Evolutionary conservation across 2,113 vertebrate species (phyloP).

Genomic region (Periophthalmus modestus): DNA sequence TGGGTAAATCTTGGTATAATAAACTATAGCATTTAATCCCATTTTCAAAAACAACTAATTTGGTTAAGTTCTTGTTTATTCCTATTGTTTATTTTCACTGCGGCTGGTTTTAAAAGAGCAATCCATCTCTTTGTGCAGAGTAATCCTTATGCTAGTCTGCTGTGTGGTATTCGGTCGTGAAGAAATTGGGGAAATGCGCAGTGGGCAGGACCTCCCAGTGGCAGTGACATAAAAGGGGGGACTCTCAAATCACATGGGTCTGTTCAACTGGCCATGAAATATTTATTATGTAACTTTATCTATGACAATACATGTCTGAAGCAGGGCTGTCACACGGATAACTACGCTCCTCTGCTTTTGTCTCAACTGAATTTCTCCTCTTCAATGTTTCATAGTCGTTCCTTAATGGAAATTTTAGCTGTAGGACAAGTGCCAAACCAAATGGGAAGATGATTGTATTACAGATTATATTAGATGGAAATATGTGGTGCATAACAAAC

Average conservation of each 20-base stretch:
- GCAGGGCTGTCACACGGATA: conserved; percentile 29
- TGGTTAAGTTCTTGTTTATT: no score
- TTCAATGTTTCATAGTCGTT: conserved; percentile 3
- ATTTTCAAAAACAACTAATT: no score
- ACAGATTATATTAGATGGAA: background rate
- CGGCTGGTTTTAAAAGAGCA: no score
- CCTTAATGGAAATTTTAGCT: conserved; percentile 8
- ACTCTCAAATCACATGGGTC: conserved; percentile 47
- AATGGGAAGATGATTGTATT: background rate
- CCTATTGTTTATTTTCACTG: no score
- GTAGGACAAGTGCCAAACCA: background rate
- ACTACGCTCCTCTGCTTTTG: conserved; percentile 1
- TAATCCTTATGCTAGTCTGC: conserved; percentile 14
- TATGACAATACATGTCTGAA: conserved; percentile 54
- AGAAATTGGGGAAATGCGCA: conserved; percentile 26
- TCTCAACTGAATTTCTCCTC: conserved; percentile 2
- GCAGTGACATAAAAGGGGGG: conserved; percentile 38
- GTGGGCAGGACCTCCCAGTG: conserved; percentile 33
- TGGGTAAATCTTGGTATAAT: background rate
- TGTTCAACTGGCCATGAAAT: conserved; percentile 67
- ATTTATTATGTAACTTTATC: conserved; percentile 77
- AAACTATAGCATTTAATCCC: background rate
- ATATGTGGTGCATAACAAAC: background rate
- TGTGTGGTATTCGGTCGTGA: conserved; percentile 36
- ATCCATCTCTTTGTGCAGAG: background rate